Evolutionary conservation across 92 coral and sea anemone genomes (phyloP).

Genomic region (Phenganax subtilis): DNA sequence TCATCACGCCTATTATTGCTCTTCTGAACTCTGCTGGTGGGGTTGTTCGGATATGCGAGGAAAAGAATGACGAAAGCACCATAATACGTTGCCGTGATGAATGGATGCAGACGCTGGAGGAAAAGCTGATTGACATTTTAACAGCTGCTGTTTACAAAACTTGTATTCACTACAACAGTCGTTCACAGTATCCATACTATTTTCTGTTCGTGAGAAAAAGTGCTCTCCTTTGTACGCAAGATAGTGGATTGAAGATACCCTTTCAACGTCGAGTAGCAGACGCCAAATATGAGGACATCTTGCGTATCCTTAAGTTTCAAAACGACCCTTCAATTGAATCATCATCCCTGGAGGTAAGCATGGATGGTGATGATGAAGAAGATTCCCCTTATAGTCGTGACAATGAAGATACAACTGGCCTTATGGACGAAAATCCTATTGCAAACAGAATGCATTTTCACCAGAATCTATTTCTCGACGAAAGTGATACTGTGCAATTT

Average conservation of each 20-base stretch:
- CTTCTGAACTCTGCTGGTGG: slow-evolving; percentile 1
- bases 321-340: background rate
- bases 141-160: background rate
- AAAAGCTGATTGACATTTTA: background rate
- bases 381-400: background rate
- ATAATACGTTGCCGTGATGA: background rate
- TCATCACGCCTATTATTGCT: background rate
- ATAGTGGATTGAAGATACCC: background rate
- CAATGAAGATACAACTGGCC: background rate
- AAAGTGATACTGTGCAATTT: slow-evolving; percentile 2
- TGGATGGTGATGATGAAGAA: background rate
- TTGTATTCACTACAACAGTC: background rate
- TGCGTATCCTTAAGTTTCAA: background rate
- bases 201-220: background rate
- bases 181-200: background rate
- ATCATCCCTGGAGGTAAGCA: background rate
- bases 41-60: background rate
- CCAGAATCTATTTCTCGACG: background rate
- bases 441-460: background rate
- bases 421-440: background rate
- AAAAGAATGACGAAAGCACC: background rate
- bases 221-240: background rate
- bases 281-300: background rate
- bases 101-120: background rate
- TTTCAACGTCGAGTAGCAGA: background rate